Evolutionary conservation across 2,888 invertebrate species (phyloP).

Genomic region (Chrysolina oricalcia): DNA sequence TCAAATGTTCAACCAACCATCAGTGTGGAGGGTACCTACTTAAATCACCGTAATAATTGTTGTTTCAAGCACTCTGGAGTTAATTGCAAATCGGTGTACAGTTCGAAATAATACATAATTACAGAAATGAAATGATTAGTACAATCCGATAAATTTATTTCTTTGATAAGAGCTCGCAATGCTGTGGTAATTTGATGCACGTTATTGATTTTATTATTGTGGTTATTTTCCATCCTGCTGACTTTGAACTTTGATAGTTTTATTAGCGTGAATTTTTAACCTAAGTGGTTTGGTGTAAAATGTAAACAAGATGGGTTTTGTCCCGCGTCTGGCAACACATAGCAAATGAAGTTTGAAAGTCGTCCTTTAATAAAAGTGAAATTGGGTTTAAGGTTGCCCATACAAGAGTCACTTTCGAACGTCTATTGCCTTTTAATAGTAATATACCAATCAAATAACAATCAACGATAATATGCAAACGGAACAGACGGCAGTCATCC

Average conservation of each 20-base stretch:
- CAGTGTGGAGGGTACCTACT: no score
- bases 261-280: background rate
- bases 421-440: no score
- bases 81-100: background rate
- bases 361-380: no score
- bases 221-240: background rate
- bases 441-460: no score
- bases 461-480: no score
- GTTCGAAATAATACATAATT: background rate
- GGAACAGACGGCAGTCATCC: no score
- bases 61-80: background rate
- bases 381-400: no score
- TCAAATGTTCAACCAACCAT: no score
- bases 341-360: no score
- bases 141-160: background rate
- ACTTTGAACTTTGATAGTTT: slow-evolving; percentile 16
- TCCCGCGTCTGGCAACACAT: no score
- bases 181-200: background rate
- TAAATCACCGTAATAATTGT: background rate
- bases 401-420: no score
- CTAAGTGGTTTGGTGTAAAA: background rate
- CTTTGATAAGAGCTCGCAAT: background rate
- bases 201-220: slow-evolving; percentile 16
- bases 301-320: slow-evolving; percentile 10
- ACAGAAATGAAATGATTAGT: background rate